Evolutionary conservation across 2,797 vertebrate genomes (phyloP), one percentile per base, ranked within the genome.

Genomic region (Pyrocephalus nanus): DNA sequence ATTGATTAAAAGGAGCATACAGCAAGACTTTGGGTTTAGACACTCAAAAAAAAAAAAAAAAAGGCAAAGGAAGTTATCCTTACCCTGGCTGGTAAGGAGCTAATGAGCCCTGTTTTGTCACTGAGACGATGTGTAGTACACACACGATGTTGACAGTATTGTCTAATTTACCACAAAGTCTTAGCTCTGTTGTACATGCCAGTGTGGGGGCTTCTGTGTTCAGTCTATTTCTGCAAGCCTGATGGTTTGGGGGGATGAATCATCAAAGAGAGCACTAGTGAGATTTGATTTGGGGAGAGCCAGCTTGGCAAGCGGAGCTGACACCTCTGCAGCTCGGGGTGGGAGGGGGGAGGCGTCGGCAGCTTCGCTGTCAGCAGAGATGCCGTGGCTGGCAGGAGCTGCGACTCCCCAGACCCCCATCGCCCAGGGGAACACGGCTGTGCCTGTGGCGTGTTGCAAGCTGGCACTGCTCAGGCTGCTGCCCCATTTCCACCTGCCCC

Each of bases 81-180:
- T 88, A 45, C 65, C 27, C 58, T 50, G 83, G 48, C 74, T 93
- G 91, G 72, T 84, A 81, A 93, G 94, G 84, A 92, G 84, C 89
- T 97, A 96, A 96, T 94, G 93, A 97, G 90, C 87, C 84, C 92
- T 96, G 88, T 93, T 97, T 97, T 96, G 95, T 96, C 97, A 85
- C 84, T 3, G 9, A 93, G 71, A 76, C 8, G 2, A 86, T 64
- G 43, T 95, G 86, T 95, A 93, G 82, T 96, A 82, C 69, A 89
- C 94, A 92, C 88, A 88, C 74, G 0, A 45, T 93, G 95, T 95
- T 97, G 96, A 95, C 95, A 96, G 92, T 73, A 79, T 94, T 96
- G 93, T 97, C 92, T 95, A 84, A 96, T 95, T 96, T 92, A 91
- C 95, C 95, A 93, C 48, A 17, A 89, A 95, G 90, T 83, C 94